Evolutionary conservation across 2,113 vertebrate genomes (phyloP).

Genomic region (Mastomys coucha): DNA sequence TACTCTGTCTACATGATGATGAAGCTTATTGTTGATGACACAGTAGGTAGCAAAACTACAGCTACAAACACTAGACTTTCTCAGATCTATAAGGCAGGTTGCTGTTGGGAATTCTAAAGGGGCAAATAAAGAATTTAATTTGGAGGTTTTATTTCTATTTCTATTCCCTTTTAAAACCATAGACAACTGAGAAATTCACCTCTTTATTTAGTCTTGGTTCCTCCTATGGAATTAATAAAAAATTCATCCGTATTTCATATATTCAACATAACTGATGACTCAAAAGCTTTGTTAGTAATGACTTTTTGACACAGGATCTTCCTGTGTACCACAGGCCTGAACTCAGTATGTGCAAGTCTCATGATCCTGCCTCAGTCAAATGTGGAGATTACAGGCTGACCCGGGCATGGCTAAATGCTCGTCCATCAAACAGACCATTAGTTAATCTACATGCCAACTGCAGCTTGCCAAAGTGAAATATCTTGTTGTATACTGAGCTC

Average conservation of each 20-base stretch:
- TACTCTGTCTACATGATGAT: slow-evolving; percentile 32
- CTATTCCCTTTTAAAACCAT: slow-evolving; percentile 29
- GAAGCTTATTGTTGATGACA: slow-evolving; percentile 38
- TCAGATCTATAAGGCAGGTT: slow-evolving; percentile 27
- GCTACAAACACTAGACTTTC: slow-evolving; percentile 10
- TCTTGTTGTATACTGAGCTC: neutral
- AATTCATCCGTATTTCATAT: slow-evolving; percentile 16
- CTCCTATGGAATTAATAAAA: slow-evolving; percentile 34
- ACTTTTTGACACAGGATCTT: neutral
- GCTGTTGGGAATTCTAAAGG: slow-evolving; percentile 53
- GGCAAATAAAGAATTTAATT: slow-evolving; percentile 46
- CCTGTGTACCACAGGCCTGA: neutral
- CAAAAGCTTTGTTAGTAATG: neutral
- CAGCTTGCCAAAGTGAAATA: slow-evolving; percentile 56
- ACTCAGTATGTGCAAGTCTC: neutral
- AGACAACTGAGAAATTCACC: slow-evolving; percentile 27
- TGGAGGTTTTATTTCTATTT: slow-evolving; percentile 49
- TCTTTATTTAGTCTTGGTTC: slow-evolving; percentile 51
- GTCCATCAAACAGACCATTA: slow-evolving; percentile 43
- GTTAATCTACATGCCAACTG: slow-evolving; percentile 21
- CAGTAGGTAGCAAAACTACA: neutral
- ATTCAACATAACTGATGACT: slow-evolving; percentile 51
- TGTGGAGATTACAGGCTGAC: neutral
- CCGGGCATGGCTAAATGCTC: neutral
- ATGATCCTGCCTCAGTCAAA: neutral